Evolutionary conservation across 2,113 vertebrate species (phyloP).

Genomic region (Pollachius pollachius): DNA sequence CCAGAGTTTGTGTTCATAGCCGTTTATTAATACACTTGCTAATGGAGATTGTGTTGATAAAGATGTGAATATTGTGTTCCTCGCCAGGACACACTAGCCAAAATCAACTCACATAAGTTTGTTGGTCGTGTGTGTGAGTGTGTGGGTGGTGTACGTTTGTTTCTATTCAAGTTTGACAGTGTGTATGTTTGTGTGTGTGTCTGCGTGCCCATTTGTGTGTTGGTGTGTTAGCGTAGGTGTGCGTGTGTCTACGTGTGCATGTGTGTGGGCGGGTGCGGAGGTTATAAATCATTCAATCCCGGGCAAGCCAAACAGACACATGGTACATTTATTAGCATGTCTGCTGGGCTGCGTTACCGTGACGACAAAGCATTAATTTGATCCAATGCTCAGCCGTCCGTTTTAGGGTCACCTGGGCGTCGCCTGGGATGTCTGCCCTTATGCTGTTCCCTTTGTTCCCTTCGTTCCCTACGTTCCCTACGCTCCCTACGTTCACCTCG

Average conservation of each 20-base stretch:
- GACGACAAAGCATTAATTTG: background rate
- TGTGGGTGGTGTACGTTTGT: conserved; percentile 14
- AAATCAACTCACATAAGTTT: conserved; percentile 17
- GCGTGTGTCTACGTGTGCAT: conserved; percentile 6
- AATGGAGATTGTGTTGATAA: conserved; percentile 31
- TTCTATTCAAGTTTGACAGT: background rate
- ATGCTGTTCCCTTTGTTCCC: conserved; percentile 11
- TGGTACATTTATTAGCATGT: background rate
- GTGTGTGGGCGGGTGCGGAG: background rate
- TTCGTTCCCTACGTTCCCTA: too few relatives aligned
- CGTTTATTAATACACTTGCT: conserved; percentile 37
- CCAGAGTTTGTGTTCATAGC: conserved; percentile 3
- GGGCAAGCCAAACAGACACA: background rate
- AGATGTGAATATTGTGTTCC: conserved; percentile 17
- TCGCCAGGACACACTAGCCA: conserved; percentile 11
- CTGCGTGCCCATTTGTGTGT: background rate
- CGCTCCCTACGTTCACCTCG: too few relatives aligned
- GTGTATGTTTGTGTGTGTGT: conserved; percentile 9
- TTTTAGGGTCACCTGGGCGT: conserved; percentile 4
- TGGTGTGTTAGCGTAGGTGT: conserved; percentile 1
- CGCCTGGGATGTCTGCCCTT: conserved; percentile 18
- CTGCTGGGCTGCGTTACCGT: background rate
- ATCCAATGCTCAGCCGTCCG: background rate
- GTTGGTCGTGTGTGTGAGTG: conserved; percentile 7
- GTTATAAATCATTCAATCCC: background rate